phyloP scores from a whole-genome alignment of 2,797 vertebrate genomes.

The Microtus obscurus region DNA sequence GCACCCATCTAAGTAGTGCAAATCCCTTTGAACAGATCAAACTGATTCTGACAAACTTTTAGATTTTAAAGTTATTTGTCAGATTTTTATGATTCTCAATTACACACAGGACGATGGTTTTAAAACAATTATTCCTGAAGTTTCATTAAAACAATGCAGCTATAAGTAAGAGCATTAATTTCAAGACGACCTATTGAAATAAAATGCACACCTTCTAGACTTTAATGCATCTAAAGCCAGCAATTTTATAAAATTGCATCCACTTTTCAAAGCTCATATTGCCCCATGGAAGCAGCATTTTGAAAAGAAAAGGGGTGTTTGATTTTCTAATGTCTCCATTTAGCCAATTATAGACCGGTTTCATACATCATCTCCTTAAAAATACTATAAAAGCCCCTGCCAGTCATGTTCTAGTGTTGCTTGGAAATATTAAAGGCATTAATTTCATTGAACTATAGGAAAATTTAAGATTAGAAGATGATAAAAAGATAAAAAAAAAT shows the following conservation, averaged over 20 bases:
- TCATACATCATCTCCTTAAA: constrained; percentile 61
- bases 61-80: constrained; percentile 54
- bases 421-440: constrained; percentile 68
- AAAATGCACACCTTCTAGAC: constrained; percentile 67
- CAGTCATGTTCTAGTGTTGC: constrained; percentile 50
- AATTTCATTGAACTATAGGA: constrained; percentile 67
- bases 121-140: constrained; percentile 68
- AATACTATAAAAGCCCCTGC: constrained; percentile 71
- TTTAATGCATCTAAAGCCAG: constrained; percentile 67
- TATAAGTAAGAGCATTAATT: constrained; percentile 65
- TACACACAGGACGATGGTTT: constrained; percentile 50
- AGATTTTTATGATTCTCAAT: constrained; percentile 68
- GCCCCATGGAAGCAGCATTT: constrained; percentile 66
- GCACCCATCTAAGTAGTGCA: constrained; percentile 40
- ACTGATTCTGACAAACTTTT: constrained; percentile 13
- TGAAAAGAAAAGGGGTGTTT: constrained; percentile 71
- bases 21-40: constrained; percentile 60
- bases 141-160: constrained; percentile 73
- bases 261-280: constrained; percentile 70
- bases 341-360: constrained; percentile 72
- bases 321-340: constrained; percentile 74
- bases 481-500: constrained; percentile 22
- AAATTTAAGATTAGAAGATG: constrained; percentile 61
- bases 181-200: constrained; percentile 67
- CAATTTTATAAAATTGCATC: constrained; percentile 74